Evolutionary conservation across 2,888 invertebrate genomes (phyloP).

Genomic region (Adelphocoris suturalis): DNA sequence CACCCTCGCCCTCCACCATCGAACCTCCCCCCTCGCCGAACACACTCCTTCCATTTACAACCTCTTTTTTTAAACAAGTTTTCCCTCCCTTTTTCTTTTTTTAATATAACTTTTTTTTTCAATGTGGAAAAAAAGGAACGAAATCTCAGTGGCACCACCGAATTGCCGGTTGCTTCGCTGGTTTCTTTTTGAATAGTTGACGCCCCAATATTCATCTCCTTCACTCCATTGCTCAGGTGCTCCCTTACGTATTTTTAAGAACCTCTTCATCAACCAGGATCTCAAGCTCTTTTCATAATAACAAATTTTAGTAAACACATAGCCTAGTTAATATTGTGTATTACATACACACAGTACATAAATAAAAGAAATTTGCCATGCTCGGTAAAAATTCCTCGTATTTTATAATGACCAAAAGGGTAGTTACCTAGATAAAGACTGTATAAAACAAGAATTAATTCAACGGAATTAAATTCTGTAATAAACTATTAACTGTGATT

Average conservation of each 20-base stretch:
- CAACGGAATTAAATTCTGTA: no score
- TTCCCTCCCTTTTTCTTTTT: not conserved
- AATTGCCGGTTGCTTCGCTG: not conserved
- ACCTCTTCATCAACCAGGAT: no score
- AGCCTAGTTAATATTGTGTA: no score
- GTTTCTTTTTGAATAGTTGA: slow-evolving; percentile 8
- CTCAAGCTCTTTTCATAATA: no score
- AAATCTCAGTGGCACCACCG: not conserved
- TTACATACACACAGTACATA: no score
- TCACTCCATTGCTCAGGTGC: not conserved
- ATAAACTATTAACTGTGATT: no score
- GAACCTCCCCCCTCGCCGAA: not conserved
- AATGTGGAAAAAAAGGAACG: not conserved
- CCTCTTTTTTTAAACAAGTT: not conserved
- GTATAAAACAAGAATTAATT: no score
- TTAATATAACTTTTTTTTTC: slow-evolving; percentile 34
- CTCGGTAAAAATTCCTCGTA: no score
- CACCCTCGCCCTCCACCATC: not conserved
- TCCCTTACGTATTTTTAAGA: not conserved
- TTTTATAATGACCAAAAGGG: no score
- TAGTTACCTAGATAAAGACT: no score
- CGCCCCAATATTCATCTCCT: not conserved
- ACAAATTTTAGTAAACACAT: no score
- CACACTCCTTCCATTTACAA: slow-evolving; percentile 16
- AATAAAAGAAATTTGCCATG: no score